phyloP scores from a whole-genome alignment of 2,797 vertebrate genomes.

The Labeo calbasu region DNA sequence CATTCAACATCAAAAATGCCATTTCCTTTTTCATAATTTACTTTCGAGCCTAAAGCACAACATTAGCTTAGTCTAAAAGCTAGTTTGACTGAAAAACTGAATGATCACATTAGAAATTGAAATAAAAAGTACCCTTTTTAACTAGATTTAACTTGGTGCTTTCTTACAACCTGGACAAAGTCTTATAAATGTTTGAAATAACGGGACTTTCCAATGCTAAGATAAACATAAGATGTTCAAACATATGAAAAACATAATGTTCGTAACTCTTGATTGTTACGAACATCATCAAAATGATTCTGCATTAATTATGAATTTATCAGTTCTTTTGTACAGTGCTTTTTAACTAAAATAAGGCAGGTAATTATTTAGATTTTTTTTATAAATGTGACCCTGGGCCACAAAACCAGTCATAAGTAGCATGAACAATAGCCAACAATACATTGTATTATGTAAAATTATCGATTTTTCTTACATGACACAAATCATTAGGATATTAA shows the following conservation, averaged over 20 bases:
- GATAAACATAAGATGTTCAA: neutral
- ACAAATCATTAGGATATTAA: no score
- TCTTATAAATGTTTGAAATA: neutral
- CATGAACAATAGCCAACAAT: no score
- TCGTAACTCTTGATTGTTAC: neutral
- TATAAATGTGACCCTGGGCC: no score
- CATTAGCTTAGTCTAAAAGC: slow-evolving; percentile 33
- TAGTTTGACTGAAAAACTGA: slow-evolving; percentile 38
- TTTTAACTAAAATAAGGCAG: neutral
- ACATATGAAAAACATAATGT: neutral
- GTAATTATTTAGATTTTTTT: neutral
- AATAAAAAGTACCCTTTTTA: slow-evolving; percentile 39
- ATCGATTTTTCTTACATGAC: no score
- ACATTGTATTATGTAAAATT: no score
- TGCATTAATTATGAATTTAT: neutral
- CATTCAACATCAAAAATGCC: slow-evolving; percentile 47
- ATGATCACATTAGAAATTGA: slow-evolving; percentile 18
- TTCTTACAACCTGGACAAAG: neutral
- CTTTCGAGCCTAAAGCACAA: slow-evolving; percentile 42
- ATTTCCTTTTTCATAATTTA: slow-evolving; percentile 43
- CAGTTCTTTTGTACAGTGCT: neutral
- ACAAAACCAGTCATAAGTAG: no score
- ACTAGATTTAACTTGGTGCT: neutral
- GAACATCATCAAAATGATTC: neutral
- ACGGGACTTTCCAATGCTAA: neutral